Evolutionary conservation across 1,140 invertebrate genomes (phyloP).

Genomic region (Hylaeus volcanicus): DNA sequence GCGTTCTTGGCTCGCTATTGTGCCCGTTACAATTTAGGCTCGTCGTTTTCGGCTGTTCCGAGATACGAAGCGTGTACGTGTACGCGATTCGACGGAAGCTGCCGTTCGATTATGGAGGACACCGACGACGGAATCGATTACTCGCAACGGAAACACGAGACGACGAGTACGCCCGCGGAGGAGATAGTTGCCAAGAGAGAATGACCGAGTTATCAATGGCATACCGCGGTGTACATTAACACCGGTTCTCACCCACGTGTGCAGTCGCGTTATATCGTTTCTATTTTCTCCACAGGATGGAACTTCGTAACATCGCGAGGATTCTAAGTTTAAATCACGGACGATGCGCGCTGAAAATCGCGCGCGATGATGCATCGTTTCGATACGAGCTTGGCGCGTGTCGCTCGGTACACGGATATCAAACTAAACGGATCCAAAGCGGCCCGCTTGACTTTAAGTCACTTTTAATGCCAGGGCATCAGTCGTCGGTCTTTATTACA

Average conservation of each 20-base stretch:
- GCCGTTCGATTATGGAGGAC: not conserved
- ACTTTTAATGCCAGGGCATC: too few relatives aligned
- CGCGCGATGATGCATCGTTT: not conserved
- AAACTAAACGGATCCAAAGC: too few relatives aligned
- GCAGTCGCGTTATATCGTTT: conserved; percentile 18
- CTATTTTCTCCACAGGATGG: conserved; percentile 31
- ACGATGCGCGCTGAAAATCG: not conserved
- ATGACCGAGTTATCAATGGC: conserved; percentile 50
- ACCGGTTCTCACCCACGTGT: conserved; percentile 20
- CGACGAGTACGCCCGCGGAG: too few relatives aligned
- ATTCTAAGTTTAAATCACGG: conserved; percentile 36
- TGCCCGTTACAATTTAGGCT: too few relatives aligned
- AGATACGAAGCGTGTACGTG: too few relatives aligned
- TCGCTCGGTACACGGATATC: too few relatives aligned
- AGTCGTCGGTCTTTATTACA: too few relatives aligned
- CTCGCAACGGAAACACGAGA: not conserved
- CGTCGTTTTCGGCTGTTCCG: too few relatives aligned
- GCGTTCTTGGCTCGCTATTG: not conserved
- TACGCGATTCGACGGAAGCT: too few relatives aligned
- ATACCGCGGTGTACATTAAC: conserved; percentile 48
- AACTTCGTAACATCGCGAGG: not conserved
- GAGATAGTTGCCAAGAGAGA: conserved; percentile 29
- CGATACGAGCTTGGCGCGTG: not conserved
- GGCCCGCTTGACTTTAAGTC: too few relatives aligned
- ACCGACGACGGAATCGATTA: not conserved